Base-by-base conservation (phyloP, 2,113 vertebrate genomes). In the Coregonus clupeaformis region DNA sequence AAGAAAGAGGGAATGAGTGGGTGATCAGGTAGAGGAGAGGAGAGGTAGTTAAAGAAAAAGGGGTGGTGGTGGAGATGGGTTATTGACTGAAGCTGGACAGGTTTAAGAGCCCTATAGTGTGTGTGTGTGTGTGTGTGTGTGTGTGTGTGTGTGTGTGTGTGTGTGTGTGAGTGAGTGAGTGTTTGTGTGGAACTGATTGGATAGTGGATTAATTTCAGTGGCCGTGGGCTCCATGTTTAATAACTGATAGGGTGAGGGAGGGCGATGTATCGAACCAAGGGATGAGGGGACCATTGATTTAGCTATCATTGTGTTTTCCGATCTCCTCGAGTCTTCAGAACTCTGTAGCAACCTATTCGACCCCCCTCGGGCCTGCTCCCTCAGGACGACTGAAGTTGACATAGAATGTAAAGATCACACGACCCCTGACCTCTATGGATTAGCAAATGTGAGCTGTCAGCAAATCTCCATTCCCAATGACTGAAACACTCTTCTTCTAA, bases 361-460 rank as follows among this genome's bases (percentile, higher is more conserved):
- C 36, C 36, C 36, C 68, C 13, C 68, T 16, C 22, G n/a, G 49
- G 52, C 7, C 36, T 42, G 36, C 36, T 83, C 79, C 83, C 81
- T 52, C 68, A 55, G 79, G 75, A 73, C 32, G 30, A 65, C 47
- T 72, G 73, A 66, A 85, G 80, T 78, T 88, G 78, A 87, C 85
- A 77, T 77, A 84, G 78, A 42, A 42, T 47, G 71, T 84, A 81
- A 82, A 85, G 83, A 88, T 85, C 75, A 76, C 77, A 42, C 79
- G 80, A 85, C 82, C 85, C 62, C 72, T 82, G 83, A 77, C 82
- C 82, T 74, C 72, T 82, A 81, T 89, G 75, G 83, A 87, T 85
- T 81, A 84, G 71, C 32, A 71, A 78, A 80, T 77, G 69, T 68
- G 78, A 84, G 74, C 78, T 77, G 70, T 85, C 82, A 81, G 80